phyloP scores from a whole-genome alignment of 2,888 invertebrate genomes.

The Ophraella communa region DNA sequence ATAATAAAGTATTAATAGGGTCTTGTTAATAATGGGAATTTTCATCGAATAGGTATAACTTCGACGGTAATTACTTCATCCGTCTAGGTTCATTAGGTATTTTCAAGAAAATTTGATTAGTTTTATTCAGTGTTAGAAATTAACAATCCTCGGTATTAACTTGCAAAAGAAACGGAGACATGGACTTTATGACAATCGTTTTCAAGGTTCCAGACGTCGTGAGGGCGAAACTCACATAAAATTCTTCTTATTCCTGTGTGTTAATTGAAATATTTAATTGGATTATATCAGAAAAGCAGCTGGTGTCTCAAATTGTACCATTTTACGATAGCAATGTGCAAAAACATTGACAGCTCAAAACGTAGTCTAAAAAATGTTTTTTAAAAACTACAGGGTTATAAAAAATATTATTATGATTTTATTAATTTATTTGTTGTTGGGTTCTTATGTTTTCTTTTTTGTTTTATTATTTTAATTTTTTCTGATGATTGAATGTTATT shows the following conservation, averaged over 20 bases:
- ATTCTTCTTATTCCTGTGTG: background rate
- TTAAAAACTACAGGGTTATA: too few species aligned
- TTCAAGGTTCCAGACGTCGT: background rate
- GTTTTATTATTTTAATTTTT: too few species aligned
- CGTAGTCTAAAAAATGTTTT: too few species aligned
- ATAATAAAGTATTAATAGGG: too few species aligned
- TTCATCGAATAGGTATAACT: background rate
- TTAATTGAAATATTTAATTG: background rate
- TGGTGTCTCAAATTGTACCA: background rate
- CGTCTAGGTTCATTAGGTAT: background rate
- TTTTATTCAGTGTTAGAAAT: background rate
- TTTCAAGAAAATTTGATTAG: slow-evolving; percentile 4
- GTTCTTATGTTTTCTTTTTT: too few species aligned
- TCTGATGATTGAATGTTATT: too few species aligned
- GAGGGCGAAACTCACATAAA: background rate
- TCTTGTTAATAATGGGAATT: too few species aligned
- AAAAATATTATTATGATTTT: too few species aligned
- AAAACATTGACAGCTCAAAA: background rate
- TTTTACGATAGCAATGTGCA: too few species aligned
- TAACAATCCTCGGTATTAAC: background rate
- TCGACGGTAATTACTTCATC: background rate
- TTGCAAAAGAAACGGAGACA: background rate
- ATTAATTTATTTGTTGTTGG: too few species aligned
- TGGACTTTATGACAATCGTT: background rate
- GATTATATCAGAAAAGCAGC: background rate